Percentiles rank a stretch among this genome's conserved stretches.
Evolutionary conservation across 2,113 vertebrate species (phyloP).

Genomic region (Triplophysa tibetana): DNA sequence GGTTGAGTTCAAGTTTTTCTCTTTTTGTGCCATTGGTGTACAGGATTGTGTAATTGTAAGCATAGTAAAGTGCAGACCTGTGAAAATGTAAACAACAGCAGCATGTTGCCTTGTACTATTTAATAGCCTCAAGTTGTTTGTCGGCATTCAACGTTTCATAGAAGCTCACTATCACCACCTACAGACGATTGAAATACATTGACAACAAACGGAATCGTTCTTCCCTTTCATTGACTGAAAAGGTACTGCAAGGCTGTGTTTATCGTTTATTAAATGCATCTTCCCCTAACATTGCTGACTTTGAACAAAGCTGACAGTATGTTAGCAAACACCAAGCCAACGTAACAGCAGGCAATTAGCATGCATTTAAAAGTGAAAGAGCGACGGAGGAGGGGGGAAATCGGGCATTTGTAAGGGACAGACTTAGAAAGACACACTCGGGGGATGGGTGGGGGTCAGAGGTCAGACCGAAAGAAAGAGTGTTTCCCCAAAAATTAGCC

Average conservation of each 20-base stretch:
- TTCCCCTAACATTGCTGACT: background rate
- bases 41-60: conserved; percentile 27
- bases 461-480: conserved; percentile 63
- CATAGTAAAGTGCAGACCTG: conserved; percentile 6
- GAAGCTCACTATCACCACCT: conserved; percentile 64
- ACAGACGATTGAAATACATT: conserved; percentile 35
- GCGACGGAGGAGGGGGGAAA: conserved; percentile 49
- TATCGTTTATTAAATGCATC: background rate
- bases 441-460: conserved; percentile 55
- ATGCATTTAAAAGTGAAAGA: conserved; percentile 54
- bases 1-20: conserved; percentile 54
- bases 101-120: conserved; percentile 14
- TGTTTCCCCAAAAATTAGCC: conserved; percentile 71
- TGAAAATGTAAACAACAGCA: conserved; percentile 37
- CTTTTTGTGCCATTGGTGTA: conserved; percentile 54
- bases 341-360: conserved; percentile 46
- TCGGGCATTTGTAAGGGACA: conserved; percentile 41
- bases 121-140: background rate
- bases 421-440: conserved; percentile 43
- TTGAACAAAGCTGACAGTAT: conserved; percentile 37
- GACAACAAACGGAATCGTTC: background rate
- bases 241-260: background rate
- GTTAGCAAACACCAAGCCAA: conserved; percentile 19
- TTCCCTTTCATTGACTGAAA: background rate
- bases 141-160: conserved; percentile 27